These are phyloP conservation scores for Gymnosoma rotundatum DNA, from an alignment of 2,888 invertebrate species.

Conservation along the genomic window DNA sequence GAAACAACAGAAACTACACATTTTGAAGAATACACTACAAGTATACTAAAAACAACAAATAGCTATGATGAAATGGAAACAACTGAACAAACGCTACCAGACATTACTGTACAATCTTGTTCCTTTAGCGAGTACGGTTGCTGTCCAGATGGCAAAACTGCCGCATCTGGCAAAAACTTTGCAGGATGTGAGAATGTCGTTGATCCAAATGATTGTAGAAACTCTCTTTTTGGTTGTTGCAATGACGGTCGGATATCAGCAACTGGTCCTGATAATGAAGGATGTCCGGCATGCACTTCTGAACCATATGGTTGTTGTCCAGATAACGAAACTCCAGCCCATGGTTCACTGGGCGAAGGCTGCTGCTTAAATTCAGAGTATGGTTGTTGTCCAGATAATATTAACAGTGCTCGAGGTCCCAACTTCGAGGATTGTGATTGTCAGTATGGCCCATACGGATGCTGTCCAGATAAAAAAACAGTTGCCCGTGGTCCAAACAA, in stretches of 20 bases:
- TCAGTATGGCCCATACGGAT: slow-evolving; percentile 88
- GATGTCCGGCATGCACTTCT: slow-evolving; percentile 88
- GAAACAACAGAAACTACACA: slow-evolving; percentile 69
- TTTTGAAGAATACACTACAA: slow-evolving; percentile 64
- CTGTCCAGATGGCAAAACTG: slow-evolving; percentile 87
- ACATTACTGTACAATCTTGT: slow-evolving; percentile 78
- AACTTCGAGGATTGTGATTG: slow-evolving; percentile 91
- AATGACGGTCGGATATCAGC: slow-evolving; percentile 87
- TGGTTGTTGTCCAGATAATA: slow-evolving; percentile 97
- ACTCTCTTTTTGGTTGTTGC: slow-evolving; percentile 89
- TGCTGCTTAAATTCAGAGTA: slow-evolving; percentile 88
- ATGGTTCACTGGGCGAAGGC: slow-evolving; percentile 91
- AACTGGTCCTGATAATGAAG: slow-evolving; percentile 87
- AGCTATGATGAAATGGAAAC: slow-evolving; percentile 75
- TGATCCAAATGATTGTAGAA: slow-evolving; percentile 82
- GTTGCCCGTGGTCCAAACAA: slow-evolving; percentile 90
- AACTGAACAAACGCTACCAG: slow-evolving; percentile 72
- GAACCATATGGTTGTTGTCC: slow-evolving; percentile 93
- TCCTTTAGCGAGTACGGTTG: slow-evolving; percentile 84
- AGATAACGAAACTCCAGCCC: slow-evolving; percentile 92
- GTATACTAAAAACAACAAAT: slow-evolving; percentile 65
- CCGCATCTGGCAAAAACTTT: slow-evolving; percentile 85
- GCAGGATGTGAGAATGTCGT: slow-evolving; percentile 75
- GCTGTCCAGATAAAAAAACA: slow-evolving; percentile 92
- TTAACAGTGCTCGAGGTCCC: slow-evolving; percentile 90